These are phyloP conservation scores for Aporophyla nigra DNA, from an alignment of 2,888 invertebrate species.

Conservation along the genomic window DNA sequence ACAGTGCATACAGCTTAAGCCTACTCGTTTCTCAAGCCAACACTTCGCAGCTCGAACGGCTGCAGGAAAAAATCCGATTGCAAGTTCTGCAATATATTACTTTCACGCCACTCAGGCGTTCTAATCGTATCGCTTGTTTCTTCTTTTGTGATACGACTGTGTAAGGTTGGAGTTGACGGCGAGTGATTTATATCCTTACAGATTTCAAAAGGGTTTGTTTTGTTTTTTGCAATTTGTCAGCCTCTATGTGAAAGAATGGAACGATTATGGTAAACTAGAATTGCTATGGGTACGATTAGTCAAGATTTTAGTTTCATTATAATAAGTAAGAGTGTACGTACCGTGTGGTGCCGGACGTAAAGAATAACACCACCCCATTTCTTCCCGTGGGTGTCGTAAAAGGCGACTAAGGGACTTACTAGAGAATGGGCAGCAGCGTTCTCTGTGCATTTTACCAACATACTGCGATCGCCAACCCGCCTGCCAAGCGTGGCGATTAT, in stretches of 20 bases:
- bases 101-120: conserved; percentile 72
- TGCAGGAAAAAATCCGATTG: conserved; percentile 73
- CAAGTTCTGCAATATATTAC: conserved; percentile 77
- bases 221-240: conserved; percentile 50
- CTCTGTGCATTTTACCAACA: too few relatives aligned
- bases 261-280: background rate
- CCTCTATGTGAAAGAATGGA: conserved; percentile 24
- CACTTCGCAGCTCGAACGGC: conserved; percentile 24
- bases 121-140: conserved; percentile 77
- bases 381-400: too few relatives aligned
- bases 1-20: background rate
- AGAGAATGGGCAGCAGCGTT: too few relatives aligned
- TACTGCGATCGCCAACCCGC: too few relatives aligned
- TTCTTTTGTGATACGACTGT: conserved; percentile 67
- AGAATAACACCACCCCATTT: too few relatives aligned
- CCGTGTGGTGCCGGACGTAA: too few relatives aligned
- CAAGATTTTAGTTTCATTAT: background rate
- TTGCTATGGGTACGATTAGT: background rate
- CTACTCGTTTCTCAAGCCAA: conserved; percentile 25
- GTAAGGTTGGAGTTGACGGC: conserved; percentile 55
- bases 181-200: conserved; percentile 50
- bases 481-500: too few relatives aligned
- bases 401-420: too few relatives aligned
- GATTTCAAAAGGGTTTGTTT: conserved; percentile 31
- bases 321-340: too few relatives aligned